These are phyloP conservation scores for Frankliniella intonsa DNA, from an alignment of 2,888 invertebrate genomes.

Conservation along the genomic window DNA sequence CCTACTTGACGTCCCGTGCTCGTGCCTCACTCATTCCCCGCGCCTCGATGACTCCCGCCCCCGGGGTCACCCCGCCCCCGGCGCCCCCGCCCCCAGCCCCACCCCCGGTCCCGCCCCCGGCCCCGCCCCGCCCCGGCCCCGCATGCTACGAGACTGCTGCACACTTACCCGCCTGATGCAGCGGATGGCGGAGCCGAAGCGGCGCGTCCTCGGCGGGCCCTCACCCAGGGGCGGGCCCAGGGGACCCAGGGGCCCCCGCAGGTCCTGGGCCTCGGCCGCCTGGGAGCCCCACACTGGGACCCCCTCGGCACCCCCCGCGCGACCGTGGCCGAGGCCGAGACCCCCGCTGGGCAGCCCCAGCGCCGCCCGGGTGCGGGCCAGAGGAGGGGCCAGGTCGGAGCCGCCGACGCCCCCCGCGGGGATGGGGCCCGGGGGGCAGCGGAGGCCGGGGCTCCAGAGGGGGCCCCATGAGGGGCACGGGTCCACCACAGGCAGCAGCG, in stretches of 20 bases:
- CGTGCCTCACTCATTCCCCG: too few relatives aligned
- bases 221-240: not conserved
- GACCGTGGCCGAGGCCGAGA: not conserved
- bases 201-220: not conserved
- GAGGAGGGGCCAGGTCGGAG: not conserved
- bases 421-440: not conserved
- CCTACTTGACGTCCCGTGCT: too few relatives aligned
- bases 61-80: too few relatives aligned
- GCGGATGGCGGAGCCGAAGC: not conserved
- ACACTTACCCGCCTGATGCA: conserved; percentile 17
- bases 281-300: too few relatives aligned
- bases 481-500: not conserved
- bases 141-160: not conserved
- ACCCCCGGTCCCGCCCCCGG: too few relatives aligned
- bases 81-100: not conserved
- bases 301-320: too few relatives aligned
- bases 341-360: not conserved
- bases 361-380: not conserved
- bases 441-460: not conserved
- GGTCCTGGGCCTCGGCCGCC: not conserved
- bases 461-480: not conserved
- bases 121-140: not conserved
- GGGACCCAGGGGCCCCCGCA: not conserved
- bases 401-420: not conserved
- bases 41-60: too few relatives aligned